phyloP scores from a whole-genome alignment of 1,140 invertebrate genomes.

The Sweltsa coloradensis region DNA sequence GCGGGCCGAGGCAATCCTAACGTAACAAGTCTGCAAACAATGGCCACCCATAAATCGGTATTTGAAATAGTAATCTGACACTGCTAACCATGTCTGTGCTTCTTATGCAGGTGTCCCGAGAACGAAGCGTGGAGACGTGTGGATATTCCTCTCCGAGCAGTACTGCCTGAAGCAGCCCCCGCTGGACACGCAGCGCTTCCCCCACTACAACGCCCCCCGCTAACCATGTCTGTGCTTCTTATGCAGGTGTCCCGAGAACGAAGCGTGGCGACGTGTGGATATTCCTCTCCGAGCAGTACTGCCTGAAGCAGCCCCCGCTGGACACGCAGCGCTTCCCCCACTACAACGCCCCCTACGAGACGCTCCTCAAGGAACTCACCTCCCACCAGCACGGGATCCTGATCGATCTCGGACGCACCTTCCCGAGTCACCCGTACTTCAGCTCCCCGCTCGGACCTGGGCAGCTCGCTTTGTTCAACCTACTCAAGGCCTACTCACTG shows the following conservation, averaged over 20 bases:
- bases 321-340: slow-evolving; percentile 54
- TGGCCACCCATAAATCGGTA: too few relatives aligned
- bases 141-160: slow-evolving; percentile 79
- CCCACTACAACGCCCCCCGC: slow-evolving; percentile 63
- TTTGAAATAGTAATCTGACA: too few relatives aligned
- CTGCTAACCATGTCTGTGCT: too few relatives aligned
- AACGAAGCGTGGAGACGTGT: slow-evolving; percentile 76
- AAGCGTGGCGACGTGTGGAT: slow-evolving; percentile 87
- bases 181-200: slow-evolving; percentile 51
- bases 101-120: slow-evolving; percentile 76
- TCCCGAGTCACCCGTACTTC: slow-evolving; percentile 88
- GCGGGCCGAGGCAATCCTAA: too few relatives aligned
- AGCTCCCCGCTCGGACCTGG: slow-evolving; percentile 75
- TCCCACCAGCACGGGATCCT: slow-evolving; percentile 92
- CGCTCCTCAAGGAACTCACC: slow-evolving; percentile 74
- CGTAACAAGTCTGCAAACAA: too few relatives aligned
- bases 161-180: slow-evolving; percentile 55
- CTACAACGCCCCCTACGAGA: slow-evolving; percentile 66
- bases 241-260: slow-evolving; percentile 67
- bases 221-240: too few relatives aligned
- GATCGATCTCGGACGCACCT: slow-evolving; percentile 85
- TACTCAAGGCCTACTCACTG: slow-evolving; percentile 91
- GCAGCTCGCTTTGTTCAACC: slow-evolving; percentile 85
- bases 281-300: slow-evolving; percentile 71
- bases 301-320: slow-evolving; percentile 52